Base-by-base conservation (phyloP, 30 jellyfish, hydroid and myxozoan species). In the Cassiopea xamachana region DNA sequence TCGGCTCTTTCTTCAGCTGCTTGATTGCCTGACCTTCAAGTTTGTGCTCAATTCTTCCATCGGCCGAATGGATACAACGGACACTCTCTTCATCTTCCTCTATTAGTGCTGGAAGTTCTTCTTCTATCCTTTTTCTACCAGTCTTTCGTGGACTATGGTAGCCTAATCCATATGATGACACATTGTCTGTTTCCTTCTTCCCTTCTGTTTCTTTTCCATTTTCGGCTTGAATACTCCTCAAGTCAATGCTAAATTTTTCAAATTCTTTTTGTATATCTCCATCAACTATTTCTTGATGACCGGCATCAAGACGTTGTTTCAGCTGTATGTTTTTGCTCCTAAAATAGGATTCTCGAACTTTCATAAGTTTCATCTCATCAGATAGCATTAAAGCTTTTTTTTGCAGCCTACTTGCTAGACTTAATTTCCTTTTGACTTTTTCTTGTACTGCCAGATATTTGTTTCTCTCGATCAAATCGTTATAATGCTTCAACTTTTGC, bases 11-110 rank as follows among this genome's bases (percentile, higher is more conserved):
- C 62, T 45, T 68, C 60, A 58, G 18, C 39, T 10, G 51, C 7
- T 46, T 15, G 2, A 14, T 62, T 14, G 19, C 67, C 0, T 61
- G 46, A n/a, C 17, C 72, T 5, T 45, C 51, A 1, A 18, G 17
- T 58, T 45, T 45, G 45, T 44, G 73, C 47, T 70, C 81, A 4
- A 75, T 48, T 85, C 77, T 46, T 48, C 87, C 87, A 43, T 18
- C 71, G 9, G 89, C 47, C 2, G 90, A 73, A 49, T 73, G 84
- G n/a, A 46, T 43, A 39, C 51, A 85, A 15, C 85, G 73, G 1
- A 50, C 16, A 15, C 9, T 44, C 48, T 88, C 95, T 27, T 88
- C 95, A 1, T 88, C 90, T 70, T 88, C 95, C 70, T 88, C 95
- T 19, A 78, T 1, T 8, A 88, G 46, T 39, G 95, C 90, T 1